A percentile compares a stretch with the other conserved stretches of the same genome.
phyloP scores from a whole-genome alignment of 2,113 vertebrate genomes.

The Excalfactoria chinensis region DNA sequence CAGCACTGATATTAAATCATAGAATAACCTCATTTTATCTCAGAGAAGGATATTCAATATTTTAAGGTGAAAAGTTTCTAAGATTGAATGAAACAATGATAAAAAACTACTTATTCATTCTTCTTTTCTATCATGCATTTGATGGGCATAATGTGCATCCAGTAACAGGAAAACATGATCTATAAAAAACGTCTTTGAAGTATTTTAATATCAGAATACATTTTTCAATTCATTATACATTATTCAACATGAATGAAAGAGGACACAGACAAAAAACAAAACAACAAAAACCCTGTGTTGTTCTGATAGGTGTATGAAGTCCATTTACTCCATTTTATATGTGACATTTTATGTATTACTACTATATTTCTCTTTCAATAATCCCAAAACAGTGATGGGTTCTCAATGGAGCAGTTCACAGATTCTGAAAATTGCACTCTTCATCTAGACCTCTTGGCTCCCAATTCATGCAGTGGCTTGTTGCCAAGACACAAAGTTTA shows the following conservation, averaged over 20 bases:
- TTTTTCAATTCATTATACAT: background rate
- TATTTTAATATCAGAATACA: background rate
- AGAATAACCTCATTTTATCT: background rate
- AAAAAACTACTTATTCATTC: background rate
- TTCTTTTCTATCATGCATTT: background rate
- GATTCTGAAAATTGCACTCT: background rate
- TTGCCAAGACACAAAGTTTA: background rate
- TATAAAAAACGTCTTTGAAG: background rate
- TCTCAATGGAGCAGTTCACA: background rate
- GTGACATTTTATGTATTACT: background rate
- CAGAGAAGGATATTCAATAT: background rate
- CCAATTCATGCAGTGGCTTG: background rate
- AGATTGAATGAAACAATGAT: background rate
- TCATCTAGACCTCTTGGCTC: background rate
- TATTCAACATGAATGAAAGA: background rate
- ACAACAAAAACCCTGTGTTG: accelerated
- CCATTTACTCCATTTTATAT: background rate
- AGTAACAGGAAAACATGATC: background rate
- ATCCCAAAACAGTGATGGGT: background rate
- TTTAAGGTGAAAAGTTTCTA: background rate
- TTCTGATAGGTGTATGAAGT: background rate
- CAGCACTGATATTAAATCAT: background rate
- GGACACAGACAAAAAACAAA: background rate
- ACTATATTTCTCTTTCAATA: background rate
- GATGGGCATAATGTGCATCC: background rate